Evolutionary conservation across 2,888 invertebrate species (phyloP), one percentile per base, ranked within the genome.

Genomic region (Rhamphomyia laevipes): DNA sequence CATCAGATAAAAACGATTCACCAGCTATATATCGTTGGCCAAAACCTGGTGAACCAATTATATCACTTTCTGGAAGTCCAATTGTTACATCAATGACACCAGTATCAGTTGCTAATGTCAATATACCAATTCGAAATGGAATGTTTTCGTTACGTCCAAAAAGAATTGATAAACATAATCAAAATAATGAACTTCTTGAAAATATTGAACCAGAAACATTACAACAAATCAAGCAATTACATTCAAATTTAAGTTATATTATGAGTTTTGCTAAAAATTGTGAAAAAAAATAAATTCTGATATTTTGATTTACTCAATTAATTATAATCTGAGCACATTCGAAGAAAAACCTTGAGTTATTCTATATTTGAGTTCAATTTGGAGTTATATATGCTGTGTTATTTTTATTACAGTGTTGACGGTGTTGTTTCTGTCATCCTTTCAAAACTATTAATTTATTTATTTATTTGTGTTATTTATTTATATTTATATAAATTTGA

Each of bases 91-190:
- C 68, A 51, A 60, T 61, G 70, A 54, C 63, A 56, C 67, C 66
- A 2, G 67, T 66, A 45, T 61, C 61, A 46, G 61, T 60, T 47
- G 70, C 71, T 4, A 70, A 70, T 51, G 65, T 71, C 0, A 71
- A 70, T 58, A 71, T 71, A 51, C 71, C 71, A 35, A 59, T 68
- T 13, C 58, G 61, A 15, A 64, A 69, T 57, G 70, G 70, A 48
- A 61, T 70, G 0, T 53, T 71, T 3, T 69, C 66, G 10, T 51
- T 71, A 52, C 62, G 67, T 1, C 69, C 71, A n/a, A 66, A 65
- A 46, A 63, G 62, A 33, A 54, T 68, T 13, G 61, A 64, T 45
- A 16, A 21, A 9, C 47, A 69, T 4, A 63, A 67, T 41, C 45
- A 60, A 3, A 62, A 65, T 23, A 53, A 70, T 18, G 54, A 69